Evolutionary conservation across 2,113 vertebrate genomes (phyloP), one percentile per base, ranked within the genome.

Genomic region (Percina caprodes): DNA sequence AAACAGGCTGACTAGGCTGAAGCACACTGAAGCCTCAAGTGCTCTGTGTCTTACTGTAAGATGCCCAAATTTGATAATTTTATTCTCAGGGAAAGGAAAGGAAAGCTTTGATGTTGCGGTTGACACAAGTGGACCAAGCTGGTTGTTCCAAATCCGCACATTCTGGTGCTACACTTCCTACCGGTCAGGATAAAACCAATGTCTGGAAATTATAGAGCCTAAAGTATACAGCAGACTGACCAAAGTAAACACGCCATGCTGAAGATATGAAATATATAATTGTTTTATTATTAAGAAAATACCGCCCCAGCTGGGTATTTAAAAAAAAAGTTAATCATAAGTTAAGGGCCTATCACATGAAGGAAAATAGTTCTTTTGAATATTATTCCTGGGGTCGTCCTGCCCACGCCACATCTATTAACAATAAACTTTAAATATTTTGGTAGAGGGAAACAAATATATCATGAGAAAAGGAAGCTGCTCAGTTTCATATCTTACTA

Each of bases 211-310:
- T 42, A 33, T 9, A n/a, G 24, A 5, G 23, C 68, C 79, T 88
- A 85, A 89, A 77, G 52, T 35, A 73, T 62, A 87, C 70, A 88
- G 15, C 2, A 49, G 15, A 71, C 21, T n/a, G 55, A 83, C 85
- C 81, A 85, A 86, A 86, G 60, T 79, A 75, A 93, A 89, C 73
- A 85, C 45, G 73, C 52, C 30, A n/a, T 21, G 3, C 48, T 61
- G 18, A 45, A 65, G 66, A 77, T 49, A 12, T 72, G 5, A 51
- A 76, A 74, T 74, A 58, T 72, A 59, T 63, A 56, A 66, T 76
- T 2, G 5, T 71, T 80, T 79, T 78, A 80, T 69, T 66, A 56
- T 79, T 51, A 52, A 49, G 56, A 59, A 80, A 82, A 80, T 45
- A 69, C 3, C 2, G 12, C 7, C n/a, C 63, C 55, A 67, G 35